phyloP scores from a whole-genome alignment of 2,888 invertebrate genomes.

The Eristalis pertinax region DNA sequence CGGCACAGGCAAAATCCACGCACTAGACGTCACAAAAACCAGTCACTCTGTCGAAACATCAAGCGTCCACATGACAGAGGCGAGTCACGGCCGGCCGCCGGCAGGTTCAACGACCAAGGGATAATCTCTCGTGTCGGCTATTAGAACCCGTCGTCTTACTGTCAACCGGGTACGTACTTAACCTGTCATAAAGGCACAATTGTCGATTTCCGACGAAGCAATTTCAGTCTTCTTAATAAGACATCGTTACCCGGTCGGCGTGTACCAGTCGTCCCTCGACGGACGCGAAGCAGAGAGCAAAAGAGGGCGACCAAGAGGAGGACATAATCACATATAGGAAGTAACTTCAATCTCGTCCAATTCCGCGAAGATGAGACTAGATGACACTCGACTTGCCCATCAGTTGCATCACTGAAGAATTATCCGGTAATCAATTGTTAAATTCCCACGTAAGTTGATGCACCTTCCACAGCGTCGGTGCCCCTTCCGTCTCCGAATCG shows the following conservation, averaged over 20 bases:
- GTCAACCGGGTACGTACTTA: conserved; percentile 17
- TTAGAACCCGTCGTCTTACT: conserved; percentile 19
- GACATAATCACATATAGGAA: conserved; percentile 28
- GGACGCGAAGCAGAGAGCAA: background rate
- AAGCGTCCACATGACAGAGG: background rate
- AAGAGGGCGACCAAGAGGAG: background rate
- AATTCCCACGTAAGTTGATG: conserved; percentile 60
- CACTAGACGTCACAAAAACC: background rate
- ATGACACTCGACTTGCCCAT: conserved; percentile 31
- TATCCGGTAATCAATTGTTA: conserved; percentile 64
- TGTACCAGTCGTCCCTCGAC: too few species aligned
- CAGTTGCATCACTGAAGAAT: conserved; percentile 52
- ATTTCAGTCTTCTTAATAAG: conserved; percentile 29
- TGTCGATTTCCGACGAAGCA: conserved; percentile 44
- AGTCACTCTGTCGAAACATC: background rate
- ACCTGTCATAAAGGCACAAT: conserved; percentile 39
- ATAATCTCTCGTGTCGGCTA: conserved; percentile 1
- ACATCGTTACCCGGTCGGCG: background rate
- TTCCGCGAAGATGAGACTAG: conserved; percentile 22
- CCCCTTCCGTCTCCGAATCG: conserved; percentile 6
- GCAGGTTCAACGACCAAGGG: conserved; percentile 31
- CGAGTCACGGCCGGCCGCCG: background rate
- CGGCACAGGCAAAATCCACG: background rate
- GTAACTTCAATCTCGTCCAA: conserved; percentile 29
- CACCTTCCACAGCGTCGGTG: background rate